phyloP scores from a whole-genome alignment of 2,888 invertebrate species.

The Orthonevra nobilis region DNA sequence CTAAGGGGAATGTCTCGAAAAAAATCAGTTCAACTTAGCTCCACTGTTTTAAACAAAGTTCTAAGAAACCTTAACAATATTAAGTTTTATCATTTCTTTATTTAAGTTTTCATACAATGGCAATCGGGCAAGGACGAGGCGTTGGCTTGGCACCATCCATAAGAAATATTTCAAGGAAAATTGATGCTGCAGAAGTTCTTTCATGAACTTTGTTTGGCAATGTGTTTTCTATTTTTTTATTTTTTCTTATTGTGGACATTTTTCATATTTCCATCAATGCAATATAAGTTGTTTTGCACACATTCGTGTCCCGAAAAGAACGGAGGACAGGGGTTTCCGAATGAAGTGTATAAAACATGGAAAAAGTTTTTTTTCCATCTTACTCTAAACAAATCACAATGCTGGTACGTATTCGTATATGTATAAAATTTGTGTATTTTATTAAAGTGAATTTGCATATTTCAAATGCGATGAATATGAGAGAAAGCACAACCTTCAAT shows the following conservation, averaged over 20 bases:
- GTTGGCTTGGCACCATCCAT: no score
- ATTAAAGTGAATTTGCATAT: constrained; percentile 42
- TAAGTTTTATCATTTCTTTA: no score
- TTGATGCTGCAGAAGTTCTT: constrained; percentile 21
- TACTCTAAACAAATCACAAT: constrained; percentile 39
- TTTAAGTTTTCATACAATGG: no score
- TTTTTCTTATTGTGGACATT: background rate
- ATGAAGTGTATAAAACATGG: background rate
- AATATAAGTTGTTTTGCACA: constrained; percentile 17
- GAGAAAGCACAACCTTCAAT: no score
- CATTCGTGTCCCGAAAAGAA: no score
- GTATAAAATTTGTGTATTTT: background rate
- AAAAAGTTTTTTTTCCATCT: constrained; percentile 35
- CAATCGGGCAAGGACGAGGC: no score
- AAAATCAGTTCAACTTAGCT: no score
- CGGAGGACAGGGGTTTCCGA: no score
- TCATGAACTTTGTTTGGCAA: constrained; percentile 36
- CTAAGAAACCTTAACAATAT: no score
- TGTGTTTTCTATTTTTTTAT: background rate
- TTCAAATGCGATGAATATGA: constrained; percentile 5
- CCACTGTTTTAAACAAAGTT: no score
- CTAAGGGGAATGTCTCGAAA: no score
- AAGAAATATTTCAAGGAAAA: no score
- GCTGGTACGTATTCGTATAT: background rate
- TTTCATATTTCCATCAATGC: constrained; percentile 16